Evolutionary conservation across 2,113 vertebrate species (phyloP).

Genomic region (Eolophus roseicapilla): DNA sequence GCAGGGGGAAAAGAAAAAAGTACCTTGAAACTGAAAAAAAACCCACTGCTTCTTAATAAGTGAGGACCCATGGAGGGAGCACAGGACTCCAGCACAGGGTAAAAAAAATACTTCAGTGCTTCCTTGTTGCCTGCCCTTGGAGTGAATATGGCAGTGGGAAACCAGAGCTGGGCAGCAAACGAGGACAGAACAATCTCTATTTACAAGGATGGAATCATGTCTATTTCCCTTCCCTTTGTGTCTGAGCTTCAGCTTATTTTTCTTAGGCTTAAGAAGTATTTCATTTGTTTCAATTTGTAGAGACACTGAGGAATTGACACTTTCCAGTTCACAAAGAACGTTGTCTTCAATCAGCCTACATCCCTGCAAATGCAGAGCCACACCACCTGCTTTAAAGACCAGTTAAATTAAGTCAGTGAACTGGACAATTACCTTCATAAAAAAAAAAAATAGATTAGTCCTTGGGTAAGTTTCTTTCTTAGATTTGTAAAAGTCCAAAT

Average conservation of each 20-base stretch:
- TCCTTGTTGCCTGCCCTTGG: rapidly evolving
- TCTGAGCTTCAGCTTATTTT: neutral
- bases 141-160: neutral
- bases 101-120: neutral
- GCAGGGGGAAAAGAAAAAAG: neutral
- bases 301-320: neutral
- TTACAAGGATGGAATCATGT: neutral
- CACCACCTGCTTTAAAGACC: neutral
- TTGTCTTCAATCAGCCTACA: neutral
- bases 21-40: neutral
- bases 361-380: neutral
- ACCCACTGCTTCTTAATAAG: neutral
- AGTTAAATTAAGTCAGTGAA: neutral
- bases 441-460: neutral
- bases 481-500: neutral
- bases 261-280: neutral
- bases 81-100: neutral
- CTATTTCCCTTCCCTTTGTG: neutral
- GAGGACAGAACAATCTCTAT: neutral
- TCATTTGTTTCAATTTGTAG: neutral
- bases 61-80: neutral
- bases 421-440: neutral
- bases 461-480: neutral
- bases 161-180: neutral
- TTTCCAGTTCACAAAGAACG: neutral